Base-by-base conservation (phyloP, 2,888 invertebrate genomes). In the Drosophila pseudotakahashii region DNA sequence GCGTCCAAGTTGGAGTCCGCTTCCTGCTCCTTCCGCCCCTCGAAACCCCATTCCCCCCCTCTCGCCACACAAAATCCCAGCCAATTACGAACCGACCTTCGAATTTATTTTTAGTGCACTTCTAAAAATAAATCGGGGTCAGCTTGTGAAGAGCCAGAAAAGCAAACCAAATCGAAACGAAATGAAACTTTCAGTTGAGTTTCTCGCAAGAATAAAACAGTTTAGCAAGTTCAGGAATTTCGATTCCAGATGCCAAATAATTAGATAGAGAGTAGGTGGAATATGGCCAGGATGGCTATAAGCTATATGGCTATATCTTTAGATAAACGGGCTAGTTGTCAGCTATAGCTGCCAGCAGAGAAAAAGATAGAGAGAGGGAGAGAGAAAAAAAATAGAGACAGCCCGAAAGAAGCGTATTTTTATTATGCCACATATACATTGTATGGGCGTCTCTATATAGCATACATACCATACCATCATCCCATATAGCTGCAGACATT, bases 71-170 rank as follows among this genome's bases (percentile, higher is more conserved):
- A 55, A 53, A 66, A 76, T 59, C 63, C 76, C 64, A 66, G 55
- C 51, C 70, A 47, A 58, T 62, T 70, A 57, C 60, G 73, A n/a
- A 23, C 14, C 72, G 89, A 83, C 89, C 89, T 89, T 89, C 89
- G 78, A 77, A 77, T 81, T 76, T 89, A 90, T 90, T 89, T 89
- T 89, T 83, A 87, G 89, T 79, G 73, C 71, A 53, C 60, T 73
- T 76, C 78, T 80, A 80, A 81, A 88, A 80, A 81, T 88, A 85
- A 79, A 80, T 66, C 90, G 80, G 85, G 90, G 89, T 89, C 89
- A 86, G 68, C 67, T 13, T 32, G 39, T 39, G 14, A 7, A 26
- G 26, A 47, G 47, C 14, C 70, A 62, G 51, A 36, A 23, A 23
- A 51, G 4, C 50, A 51, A 47, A 14, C 14, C 32, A 42, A 41